Evolutionary conservation across 2,113 vertebrate species (phyloP).

Genomic region (Caranx ignobilis): DNA sequence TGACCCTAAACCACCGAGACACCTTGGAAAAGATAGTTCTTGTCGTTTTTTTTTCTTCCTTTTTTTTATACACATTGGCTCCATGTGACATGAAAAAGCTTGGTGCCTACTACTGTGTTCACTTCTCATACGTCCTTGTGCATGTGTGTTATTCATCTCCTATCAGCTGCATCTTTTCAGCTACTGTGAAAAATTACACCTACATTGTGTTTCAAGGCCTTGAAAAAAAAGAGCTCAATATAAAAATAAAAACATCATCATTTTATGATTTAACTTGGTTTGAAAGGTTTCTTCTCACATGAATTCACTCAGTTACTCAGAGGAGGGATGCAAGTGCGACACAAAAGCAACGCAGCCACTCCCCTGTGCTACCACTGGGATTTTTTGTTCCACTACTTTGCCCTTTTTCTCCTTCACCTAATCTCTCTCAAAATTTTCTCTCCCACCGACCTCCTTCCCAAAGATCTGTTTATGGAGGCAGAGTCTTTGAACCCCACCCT

Average conservation of each 20-base stretch:
- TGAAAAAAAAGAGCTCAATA: neutral
- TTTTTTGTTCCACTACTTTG: slow-evolving; percentile 47
- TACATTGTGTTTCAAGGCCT: neutral
- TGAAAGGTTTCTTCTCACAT: neutral
- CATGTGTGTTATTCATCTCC: too few relatives aligned
- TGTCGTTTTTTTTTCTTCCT: too few relatives aligned
- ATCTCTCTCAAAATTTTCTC: slow-evolving; percentile 52
- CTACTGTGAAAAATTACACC: neutral
- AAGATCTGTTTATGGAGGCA: slow-evolving; percentile 76
- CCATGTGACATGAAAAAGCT: too few relatives aligned
- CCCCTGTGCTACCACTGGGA: slow-evolving; percentile 4
- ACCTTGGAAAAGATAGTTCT: neutral
- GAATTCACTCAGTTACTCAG: neutral
- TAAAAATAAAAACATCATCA: neutral
- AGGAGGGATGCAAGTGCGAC: neutral
- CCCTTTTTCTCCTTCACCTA: slow-evolving; percentile 59
- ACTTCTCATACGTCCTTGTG: too few relatives aligned
- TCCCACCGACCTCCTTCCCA: slow-evolving; percentile 50
- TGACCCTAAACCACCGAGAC: neutral
- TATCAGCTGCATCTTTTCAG: too few relatives aligned
- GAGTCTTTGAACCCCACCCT: slow-evolving; percentile 78
- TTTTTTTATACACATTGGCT: too few relatives aligned
- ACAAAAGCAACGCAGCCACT: slow-evolving; percentile 4
- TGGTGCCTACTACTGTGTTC: too few relatives aligned
- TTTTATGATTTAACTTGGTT: slow-evolving; percentile 4